Evolutionary conservation across 2,797 vertebrate genomes (phyloP), one percentile per base, ranked within the genome.

Genomic region (Cirrhinus molitorella): DNA sequence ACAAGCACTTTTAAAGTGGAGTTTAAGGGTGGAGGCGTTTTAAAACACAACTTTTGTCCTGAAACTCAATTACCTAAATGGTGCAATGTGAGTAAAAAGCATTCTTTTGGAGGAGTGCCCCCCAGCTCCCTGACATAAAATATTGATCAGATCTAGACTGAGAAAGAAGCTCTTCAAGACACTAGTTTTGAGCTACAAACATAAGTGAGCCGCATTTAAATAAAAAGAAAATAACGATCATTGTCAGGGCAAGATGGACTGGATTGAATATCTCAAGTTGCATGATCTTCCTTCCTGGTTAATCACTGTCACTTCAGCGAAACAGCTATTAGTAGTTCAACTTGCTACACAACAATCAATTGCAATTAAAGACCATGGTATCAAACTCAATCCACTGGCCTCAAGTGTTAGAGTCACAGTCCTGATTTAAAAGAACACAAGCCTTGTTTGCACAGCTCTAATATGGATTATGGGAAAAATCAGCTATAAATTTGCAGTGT

Each of bases 301-400:
- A 57, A 76, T 76, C 81, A 75, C 57, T 57, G 61, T 83, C 71
- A 83, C 72, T 43, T 83, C 63, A 11, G 34, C 31, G 53, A 67
- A 82, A 47, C 89, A 88, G 81, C 74, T 47, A 82, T 63, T 47
- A 59, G 85, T 87, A 88, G 90, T 89, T 91, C 83, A 79, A 74
- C 88, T 88, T 82, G 79, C 88, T 91, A 87, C 91, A 86, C 85
- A 83, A 88, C 89, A 89, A 93, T 92, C 90, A 89, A 93, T 90
- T 87, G 85, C 79, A 91, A 92, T 91, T 90, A 91, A 79, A 90
- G 21, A n/a, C 74, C 34, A 43, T 85, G 86, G 87, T 87, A 89
- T 91, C 79, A 71, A 81, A 5, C 70, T 73, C 43, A 63, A 82
- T 47, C 43, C 45, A 49, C 31, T 65, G 10, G 43, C 31, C n/a